Base-by-base conservation (phyloP, 2,888 invertebrate species). In the Anarsia innoxiella region DNA sequence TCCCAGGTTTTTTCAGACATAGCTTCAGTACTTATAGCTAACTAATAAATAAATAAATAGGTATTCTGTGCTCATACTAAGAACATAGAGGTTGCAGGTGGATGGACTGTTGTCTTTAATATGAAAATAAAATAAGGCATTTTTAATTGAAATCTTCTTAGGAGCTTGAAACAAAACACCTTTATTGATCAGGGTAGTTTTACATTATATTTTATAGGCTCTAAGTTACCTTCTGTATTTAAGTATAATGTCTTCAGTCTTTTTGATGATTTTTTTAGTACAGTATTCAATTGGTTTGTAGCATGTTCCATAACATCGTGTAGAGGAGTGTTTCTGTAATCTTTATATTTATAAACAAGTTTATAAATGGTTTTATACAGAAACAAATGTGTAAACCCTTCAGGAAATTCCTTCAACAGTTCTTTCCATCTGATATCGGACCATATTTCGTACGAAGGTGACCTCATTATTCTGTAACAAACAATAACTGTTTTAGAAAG, bases 341-440 rank as follows among this genome's bases (percentile, higher is more conserved):
- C 47, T 15, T 6, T n/a, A 16, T 51, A 46, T 4, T 28, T 40
- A 13, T 12, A 15, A 4, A 69, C 43, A 6, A 61, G 23, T 12
- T 13, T 19, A 3, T 39, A 35, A 39, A 56, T 51, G 19, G 56
- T 29, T 37, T 28, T 40, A 37, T 76, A 67, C 26, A 82, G 46
- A 53, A 79, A 79, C 5, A 40, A 34, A 31, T 49, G 51, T 26
- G 76, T 79, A 37, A 66, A 61, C 3, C 74, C 80, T 52, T 73
- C 73, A 33, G 75, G 65, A 45, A 75, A 77, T 26, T 66, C 47
- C 23, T 51, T 50, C 3, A 53, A 38, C 12, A 80, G 34, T 33
- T 77, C 66, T 47, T 70, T 72, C 82, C 80, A 80, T 44, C 65
- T 51, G 29, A 82, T 77, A 42, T 82, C 80, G 36, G 56, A 59